Evolutionary conservation across 2,113 vertebrate species (phyloP).

Genomic region (Deroptyus accipitrinus): DNA sequence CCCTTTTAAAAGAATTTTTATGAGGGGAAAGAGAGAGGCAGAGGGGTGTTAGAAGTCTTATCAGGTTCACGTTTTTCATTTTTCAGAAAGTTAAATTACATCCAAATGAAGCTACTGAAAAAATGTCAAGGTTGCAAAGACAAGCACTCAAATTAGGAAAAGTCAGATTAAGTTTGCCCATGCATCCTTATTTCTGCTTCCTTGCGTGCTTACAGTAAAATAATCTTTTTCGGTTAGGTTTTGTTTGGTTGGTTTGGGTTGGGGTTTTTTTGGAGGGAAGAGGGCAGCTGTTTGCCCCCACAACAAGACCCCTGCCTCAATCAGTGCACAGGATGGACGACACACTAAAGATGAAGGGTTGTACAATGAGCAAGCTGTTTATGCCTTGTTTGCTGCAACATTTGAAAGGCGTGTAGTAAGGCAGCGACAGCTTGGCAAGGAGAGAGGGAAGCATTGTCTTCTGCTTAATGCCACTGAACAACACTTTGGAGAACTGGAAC

Average conservation of each 20-base stretch:
- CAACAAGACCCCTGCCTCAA: constrained; percentile 59
- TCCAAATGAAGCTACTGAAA: constrained; percentile 21
- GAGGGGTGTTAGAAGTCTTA: constrained; percentile 31
- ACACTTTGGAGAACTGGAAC: neutral
- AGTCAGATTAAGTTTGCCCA: constrained; percentile 45
- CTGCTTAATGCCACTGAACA: neutral
- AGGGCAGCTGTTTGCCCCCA: neutral
- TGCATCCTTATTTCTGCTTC: constrained; percentile 57
- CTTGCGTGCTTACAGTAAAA: neutral
- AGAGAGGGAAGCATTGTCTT: neutral
- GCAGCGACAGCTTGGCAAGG: neutral
- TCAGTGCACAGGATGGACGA: constrained; percentile 69
- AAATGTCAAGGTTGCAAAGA: constrained; percentile 51
- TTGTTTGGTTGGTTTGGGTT: neutral
- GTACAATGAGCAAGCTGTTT: neutral
- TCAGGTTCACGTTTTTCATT: neutral
- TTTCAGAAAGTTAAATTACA: constrained; percentile 18
- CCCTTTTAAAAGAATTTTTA: neutral
- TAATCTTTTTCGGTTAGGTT: neutral
- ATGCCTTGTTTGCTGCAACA: neutral
- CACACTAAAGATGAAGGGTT: constrained; percentile 2
- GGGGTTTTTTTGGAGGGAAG: neutral
- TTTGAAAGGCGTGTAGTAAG: neutral
- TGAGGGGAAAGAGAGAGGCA: constrained; percentile 42
- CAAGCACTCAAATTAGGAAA: constrained; percentile 53